These are phyloP conservation scores for Drosophila ironensis DNA, from an alignment of 1,140 invertebrate genomes.

Conservation along the genomic window DNA sequence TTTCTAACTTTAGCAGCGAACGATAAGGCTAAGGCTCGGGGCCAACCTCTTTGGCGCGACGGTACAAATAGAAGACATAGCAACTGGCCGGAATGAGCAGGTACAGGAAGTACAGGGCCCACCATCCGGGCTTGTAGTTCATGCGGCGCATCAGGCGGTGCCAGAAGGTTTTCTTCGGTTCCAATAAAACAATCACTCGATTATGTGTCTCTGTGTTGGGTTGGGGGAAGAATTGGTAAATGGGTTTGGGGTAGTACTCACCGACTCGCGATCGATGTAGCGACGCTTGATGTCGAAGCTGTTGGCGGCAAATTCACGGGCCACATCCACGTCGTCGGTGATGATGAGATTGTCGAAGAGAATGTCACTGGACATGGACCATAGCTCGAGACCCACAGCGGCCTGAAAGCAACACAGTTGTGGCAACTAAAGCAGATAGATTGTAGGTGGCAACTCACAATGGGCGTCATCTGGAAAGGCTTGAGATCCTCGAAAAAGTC, in stretches of 20 bases:
- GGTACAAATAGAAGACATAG: conserved; percentile 88
- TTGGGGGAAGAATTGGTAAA: not conserved
- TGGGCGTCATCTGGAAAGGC: conserved; percentile 94
- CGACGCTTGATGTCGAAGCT: conserved; percentile 93
- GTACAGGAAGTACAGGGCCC: conserved; percentile 90
- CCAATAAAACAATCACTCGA: conserved; percentile 18
- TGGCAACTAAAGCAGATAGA: not conserved
- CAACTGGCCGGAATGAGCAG: conserved; percentile 87
- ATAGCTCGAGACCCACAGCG: conserved; percentile 97
- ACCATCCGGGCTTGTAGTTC: conserved; percentile 90
- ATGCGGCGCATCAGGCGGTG: conserved; percentile 87
- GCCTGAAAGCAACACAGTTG: conserved; percentile 80
- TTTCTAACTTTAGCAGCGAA: not conserved
- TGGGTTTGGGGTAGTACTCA: conserved; percentile 82
- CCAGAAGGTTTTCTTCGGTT: conserved; percentile 86
- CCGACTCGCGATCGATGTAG: conserved; percentile 90
- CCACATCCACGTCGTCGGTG: conserved; percentile 91
- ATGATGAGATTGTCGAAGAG: conserved; percentile 98
- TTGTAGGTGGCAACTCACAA: conserved; percentile 86
- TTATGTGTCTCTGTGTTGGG: conserved; percentile 10
- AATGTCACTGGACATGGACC: conserved; percentile 98
- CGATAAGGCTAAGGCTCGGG: not conserved
- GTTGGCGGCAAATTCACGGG: conserved; percentile 90
- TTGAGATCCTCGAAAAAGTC: conserved; percentile 95
- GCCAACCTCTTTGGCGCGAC: conserved; percentile 86